Evolutionary conservation across 2,888 invertebrate genomes (phyloP), one percentile per base, ranked within the genome.

Genomic region (Augiades crinisus): DNA sequence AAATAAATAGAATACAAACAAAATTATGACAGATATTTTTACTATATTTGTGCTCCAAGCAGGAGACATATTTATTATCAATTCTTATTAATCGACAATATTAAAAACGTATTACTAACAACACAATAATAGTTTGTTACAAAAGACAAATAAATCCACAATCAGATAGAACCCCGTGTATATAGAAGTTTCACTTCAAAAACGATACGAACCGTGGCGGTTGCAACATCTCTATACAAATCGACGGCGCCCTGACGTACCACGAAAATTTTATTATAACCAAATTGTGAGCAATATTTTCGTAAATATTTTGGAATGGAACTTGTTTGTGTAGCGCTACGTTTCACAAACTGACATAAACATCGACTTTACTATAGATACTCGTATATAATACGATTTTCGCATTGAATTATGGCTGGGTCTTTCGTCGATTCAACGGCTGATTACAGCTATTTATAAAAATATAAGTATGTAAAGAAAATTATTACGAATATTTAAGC

Each of bases 251-350:
- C 70, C 66, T 72, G 71, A 70, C 73, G 68, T 64, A 64, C 74
- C 62, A 65, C 68, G 75, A 78, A 81, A 81, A 80, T 85, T 87
- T 83, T 84, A 81, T 86, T 84, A 81, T 78, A 82, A 80, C 81
- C 78, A 81, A 83, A 86, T 81, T 80, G 80, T 82, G 75, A 79
- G 76, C 84, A 78, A 82, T 86, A 85, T 88, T 85, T 87, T 81
- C 67, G 83, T 87, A 88, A 88, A 88, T 85, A 87, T 88, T 88
- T 83, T 81, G 74, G 77, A 73, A 73, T 70, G 67, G 64, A 71
- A 74, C 76, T 78, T 78, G 81, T 85, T 85, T 84, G 79, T 77
- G 74, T 66, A 62, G 65, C 50, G 19, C 62, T 68, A 61, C 60
- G 59, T 58, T 66, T 69, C 66, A 70, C 70, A 75, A 77, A 78